phyloP scores from a whole-genome alignment of 2,113 vertebrate species.

The Sceloporus tristichus region DNA sequence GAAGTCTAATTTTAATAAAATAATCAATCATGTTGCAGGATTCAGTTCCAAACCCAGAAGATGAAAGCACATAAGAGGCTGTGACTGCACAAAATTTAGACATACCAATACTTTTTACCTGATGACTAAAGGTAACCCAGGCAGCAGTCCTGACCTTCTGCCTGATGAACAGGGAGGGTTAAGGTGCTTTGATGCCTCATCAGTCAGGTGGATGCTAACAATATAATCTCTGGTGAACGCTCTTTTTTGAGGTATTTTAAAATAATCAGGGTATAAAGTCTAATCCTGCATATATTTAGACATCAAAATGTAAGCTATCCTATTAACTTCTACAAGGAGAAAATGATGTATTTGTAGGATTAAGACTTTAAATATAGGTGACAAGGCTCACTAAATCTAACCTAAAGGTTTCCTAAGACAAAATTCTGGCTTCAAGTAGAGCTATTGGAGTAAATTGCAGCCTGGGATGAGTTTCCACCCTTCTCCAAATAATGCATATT shows the following conservation, averaged over 20 bases:
- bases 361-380: background rate
- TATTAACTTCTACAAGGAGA: background rate
- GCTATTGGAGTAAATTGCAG: background rate
- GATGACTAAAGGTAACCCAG: background rate
- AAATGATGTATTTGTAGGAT: background rate
- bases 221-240: constrained; percentile 2
- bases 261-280: constrained; percentile 13
- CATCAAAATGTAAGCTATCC: constrained; percentile 15
- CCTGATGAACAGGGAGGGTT: fast-evolving
- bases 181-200: background rate
- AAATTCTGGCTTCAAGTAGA: no score
- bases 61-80: constrained; percentile 27
- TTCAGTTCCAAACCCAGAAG: constrained; percentile 28
- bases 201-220: constrained; percentile 19
- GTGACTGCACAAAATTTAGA: constrained; percentile 1
- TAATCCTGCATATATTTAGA: constrained; percentile 8
- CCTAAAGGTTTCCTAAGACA: background rate
- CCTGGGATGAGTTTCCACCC: background rate
- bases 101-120: background rate
- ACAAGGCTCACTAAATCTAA: background rate
- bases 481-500: background rate
- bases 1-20: constrained; percentile 55
- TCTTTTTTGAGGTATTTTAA: background rate
- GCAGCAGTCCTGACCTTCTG: background rate
- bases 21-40: constrained; percentile 2